Conservation (phyloP, 2,888 invertebrate genomes). For the Clitarchus hookeri region DNA sequence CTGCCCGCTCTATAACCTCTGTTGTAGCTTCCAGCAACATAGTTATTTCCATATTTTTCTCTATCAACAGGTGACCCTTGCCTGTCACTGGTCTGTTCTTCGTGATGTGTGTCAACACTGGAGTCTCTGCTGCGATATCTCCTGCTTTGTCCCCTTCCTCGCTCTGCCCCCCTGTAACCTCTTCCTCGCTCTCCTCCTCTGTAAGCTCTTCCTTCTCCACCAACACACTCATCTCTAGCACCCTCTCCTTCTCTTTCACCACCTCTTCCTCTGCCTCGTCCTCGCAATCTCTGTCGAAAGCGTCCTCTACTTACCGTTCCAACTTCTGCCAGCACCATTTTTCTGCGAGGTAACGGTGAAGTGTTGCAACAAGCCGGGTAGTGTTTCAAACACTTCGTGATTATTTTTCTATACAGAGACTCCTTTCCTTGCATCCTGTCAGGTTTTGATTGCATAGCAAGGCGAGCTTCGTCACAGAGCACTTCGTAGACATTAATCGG, state of each 20-base stretch:
- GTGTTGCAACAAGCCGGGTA: background rate
- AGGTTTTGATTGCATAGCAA: background rate
- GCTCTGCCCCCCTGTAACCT: background rate
- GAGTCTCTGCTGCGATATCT: no score
- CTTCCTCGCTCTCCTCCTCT: background rate
- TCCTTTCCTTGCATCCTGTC: background rate
- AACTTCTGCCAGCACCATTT: background rate
- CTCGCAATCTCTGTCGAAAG: background rate
- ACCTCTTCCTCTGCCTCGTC: background rate
- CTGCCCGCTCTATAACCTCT: no score
- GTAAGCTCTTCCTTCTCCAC: no score
- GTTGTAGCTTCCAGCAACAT: no score
- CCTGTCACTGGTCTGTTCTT: no score
- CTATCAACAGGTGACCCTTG: no score
- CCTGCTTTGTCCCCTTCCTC: background rate
- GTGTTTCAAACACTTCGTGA: background rate
- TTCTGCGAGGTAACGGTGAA: background rate
- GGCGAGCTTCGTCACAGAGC: background rate
- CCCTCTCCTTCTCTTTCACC: background rate
- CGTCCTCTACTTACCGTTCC: background rate
- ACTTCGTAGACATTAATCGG: background rate
- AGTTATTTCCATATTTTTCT: no score
- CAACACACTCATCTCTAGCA: no score
- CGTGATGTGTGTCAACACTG: background rate
- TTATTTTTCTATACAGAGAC: background rate